These are phyloP conservation scores for Agriopis marginaria DNA, from an alignment of 2,888 invertebrate species.

Conservation along the genomic window DNA sequence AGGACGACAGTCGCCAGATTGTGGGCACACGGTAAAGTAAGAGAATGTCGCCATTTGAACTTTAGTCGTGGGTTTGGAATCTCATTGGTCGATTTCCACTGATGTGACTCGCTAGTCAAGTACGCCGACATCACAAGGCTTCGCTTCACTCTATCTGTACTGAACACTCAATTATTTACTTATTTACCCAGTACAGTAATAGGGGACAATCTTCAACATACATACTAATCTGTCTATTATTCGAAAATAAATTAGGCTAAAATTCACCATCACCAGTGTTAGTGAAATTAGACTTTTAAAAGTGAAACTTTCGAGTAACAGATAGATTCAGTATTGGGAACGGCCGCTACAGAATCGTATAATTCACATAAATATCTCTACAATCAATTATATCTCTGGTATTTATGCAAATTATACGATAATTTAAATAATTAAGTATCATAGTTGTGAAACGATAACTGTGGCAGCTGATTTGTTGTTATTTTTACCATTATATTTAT, in stretches of 20 bases:
- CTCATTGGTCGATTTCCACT: constrained; percentile 69
- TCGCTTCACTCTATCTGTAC: constrained; percentile 31
- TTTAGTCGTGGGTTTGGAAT: constrained; percentile 62
- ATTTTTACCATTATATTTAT: constrained; percentile 56
- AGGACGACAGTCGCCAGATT: background rate
- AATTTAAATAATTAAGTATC: constrained; percentile 12
- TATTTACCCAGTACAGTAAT: constrained; percentile 25
- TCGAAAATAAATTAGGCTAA: background rate
- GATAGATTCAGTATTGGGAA: background rate
- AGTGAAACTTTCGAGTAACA: background rate
- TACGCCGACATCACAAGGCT: constrained; percentile 77
- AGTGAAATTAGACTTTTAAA: background rate
- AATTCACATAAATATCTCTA: constrained; percentile 13
- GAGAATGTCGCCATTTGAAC: constrained; percentile 47
- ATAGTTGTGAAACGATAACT: constrained; percentile 56
- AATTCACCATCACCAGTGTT: background rate
- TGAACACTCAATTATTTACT: constrained; percentile 12
- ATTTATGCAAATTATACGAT: constrained; percentile 28
- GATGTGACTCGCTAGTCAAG: constrained; percentile 79
- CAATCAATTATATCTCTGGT: constrained; percentile 1
- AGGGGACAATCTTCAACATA: background rate
- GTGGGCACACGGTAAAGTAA: constrained; percentile 14
- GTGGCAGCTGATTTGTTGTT: constrained; percentile 69
- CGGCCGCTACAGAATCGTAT: constrained; percentile 4
- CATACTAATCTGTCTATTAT: constrained; percentile 6